These are phyloP conservation scores for Leptogaster cylindrica DNA, from an alignment of 2,888 invertebrate genomes.

Conservation along the genomic window DNA sequence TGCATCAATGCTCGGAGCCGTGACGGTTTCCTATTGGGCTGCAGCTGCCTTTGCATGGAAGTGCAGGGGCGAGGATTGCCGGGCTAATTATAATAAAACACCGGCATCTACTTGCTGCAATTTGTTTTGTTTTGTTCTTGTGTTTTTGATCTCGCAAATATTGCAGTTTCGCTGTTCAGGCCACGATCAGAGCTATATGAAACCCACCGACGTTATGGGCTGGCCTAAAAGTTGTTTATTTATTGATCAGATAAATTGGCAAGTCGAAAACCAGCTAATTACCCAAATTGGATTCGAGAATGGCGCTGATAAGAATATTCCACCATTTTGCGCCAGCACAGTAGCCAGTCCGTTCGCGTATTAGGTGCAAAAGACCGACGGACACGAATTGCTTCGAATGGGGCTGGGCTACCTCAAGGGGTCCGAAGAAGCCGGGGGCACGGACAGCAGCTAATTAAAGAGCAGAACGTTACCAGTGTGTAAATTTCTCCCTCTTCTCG, in stretches of 20 bases:
- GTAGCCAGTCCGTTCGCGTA: neutral
- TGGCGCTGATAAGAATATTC: constrained; percentile 24
- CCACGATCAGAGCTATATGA: constrained; percentile 8
- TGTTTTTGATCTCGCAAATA: constrained; percentile 21
- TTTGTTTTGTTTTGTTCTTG: neutral
- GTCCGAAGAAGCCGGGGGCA: neutral
- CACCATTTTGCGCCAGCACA: constrained; percentile 22
- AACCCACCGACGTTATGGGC: too few relatives aligned
- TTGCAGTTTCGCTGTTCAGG: constrained; percentile 13
- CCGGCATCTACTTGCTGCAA: neutral
- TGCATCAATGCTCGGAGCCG: neutral
- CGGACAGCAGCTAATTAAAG: constrained; percentile 29
- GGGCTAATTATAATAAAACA: constrained; percentile 25
- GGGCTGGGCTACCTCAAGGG: neutral
- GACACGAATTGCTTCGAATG: constrained; percentile 34
- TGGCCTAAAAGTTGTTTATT: too few relatives aligned
- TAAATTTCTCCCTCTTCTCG: constrained; percentile 12
- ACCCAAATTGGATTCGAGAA: constrained; percentile 32
- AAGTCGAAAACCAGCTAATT: constrained; percentile 31
- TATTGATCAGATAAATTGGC: constrained; percentile 30
- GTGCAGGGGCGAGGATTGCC: constrained; percentile 9
- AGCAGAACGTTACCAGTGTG: constrained; percentile 10
- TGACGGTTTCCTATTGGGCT: neutral
- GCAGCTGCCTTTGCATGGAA: constrained; percentile 16
- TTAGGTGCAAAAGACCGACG: constrained; percentile 30